These are phyloP conservation scores for Ganaspis brasiliensis DNA, from an alignment of 2,888 invertebrate genomes.

Conservation along the genomic window DNA sequence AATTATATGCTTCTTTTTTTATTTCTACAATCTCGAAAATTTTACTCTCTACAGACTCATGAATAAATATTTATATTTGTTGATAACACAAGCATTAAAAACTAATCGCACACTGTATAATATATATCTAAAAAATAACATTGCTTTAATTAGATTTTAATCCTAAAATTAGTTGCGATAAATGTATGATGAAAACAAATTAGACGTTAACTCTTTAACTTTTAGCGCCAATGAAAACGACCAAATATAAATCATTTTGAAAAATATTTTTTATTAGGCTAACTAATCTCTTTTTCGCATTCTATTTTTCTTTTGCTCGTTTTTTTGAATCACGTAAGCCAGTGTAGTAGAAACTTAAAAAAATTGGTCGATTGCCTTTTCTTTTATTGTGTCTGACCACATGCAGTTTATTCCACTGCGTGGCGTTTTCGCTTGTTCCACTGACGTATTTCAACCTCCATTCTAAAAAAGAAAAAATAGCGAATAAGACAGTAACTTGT, in stretches of 20 bases:
- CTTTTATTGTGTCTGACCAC: conserved; percentile 40
- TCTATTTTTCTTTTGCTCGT: not conserved
- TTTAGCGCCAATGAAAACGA: not conserved
- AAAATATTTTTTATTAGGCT: conserved; percentile 13
- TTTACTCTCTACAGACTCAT: no score
- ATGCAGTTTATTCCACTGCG: conserved; percentile 41
- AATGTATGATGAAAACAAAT: no score
- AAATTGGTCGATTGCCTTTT: conserved; percentile 41
- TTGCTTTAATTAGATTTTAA: no score
- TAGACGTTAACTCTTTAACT: no score
- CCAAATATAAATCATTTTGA: not conserved
- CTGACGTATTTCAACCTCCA: conserved; percentile 41
- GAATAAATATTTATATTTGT: no score
- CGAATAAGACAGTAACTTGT: not conserved
- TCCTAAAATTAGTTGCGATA: no score
- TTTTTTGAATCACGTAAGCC: conserved; percentile 31
- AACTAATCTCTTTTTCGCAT: conserved; percentile 9
- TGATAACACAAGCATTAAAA: no score
- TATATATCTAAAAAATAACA: no score
- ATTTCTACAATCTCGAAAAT: no score
- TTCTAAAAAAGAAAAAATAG: not conserved
- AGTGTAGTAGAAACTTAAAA: conserved; percentile 37
- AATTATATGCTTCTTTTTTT: no score
- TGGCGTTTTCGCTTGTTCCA: conserved; percentile 40
- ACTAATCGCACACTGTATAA: no score